Conservation (phyloP, 2,888 invertebrate species). For the Deilephila elpenor region DNA sequence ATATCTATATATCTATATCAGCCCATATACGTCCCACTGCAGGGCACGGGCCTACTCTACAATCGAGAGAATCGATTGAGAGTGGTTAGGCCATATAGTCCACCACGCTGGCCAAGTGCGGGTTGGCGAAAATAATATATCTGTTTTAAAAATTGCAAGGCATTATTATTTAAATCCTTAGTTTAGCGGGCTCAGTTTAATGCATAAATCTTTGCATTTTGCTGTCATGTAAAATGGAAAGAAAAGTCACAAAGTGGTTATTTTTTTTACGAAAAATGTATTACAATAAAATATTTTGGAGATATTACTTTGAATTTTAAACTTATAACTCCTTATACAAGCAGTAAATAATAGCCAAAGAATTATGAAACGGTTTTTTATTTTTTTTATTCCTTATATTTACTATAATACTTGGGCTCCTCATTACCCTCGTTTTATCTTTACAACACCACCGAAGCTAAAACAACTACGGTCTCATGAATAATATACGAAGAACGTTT, state of each 20-base stretch:
- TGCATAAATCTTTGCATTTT: constrained; percentile 2
- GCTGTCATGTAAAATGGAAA: background rate
- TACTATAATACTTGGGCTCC: background rate
- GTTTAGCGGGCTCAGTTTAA: background rate
- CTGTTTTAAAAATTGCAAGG: background rate
- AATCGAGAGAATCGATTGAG: no score
- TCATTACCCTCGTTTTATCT: background rate
- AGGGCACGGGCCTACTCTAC: no score
- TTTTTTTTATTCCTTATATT: background rate
- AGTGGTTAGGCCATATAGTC: no score
- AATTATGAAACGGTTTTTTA: background rate
- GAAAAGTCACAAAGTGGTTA: background rate
- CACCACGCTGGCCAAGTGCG: no score
- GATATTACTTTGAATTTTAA: no score
- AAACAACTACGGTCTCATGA: background rate
- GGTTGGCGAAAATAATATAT: no score
- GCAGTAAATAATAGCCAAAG: background rate
- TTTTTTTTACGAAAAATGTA: background rate
- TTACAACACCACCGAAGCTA: background rate
- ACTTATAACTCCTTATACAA: background rate
- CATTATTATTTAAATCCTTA: background rate
- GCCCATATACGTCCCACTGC: no score
- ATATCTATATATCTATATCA: no score
- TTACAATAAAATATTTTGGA: background rate
- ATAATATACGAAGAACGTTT: constrained; percentile 6